These are phyloP conservation scores for Mus pahari DNA, from an alignment of 2,113 vertebrate species.

Conservation along the genomic window DNA sequence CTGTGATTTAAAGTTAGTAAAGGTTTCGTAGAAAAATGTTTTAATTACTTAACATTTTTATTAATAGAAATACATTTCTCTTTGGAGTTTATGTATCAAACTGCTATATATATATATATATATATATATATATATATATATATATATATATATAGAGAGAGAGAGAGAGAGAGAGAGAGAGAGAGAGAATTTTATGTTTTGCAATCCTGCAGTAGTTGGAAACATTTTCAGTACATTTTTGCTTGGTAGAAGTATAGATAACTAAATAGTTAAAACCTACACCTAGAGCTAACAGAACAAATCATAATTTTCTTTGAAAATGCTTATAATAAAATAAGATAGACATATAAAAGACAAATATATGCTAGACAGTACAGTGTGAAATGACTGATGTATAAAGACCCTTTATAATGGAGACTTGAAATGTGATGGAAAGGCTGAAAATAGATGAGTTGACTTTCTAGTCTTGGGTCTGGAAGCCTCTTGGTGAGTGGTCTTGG, in stretches of 20 bases:
- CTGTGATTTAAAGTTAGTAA: neutral
- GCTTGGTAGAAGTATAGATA: neutral
- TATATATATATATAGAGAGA: neutral
- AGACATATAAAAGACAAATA: neutral
- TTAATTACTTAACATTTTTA: neutral
- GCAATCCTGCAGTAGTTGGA: neutral
- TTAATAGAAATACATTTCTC: neutral
- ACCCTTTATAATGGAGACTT: neutral
- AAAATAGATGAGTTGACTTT: neutral
- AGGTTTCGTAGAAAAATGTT: neutral
- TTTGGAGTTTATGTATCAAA: neutral
- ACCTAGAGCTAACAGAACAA: neutral
- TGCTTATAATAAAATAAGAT: neutral
- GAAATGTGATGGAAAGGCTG: neutral
- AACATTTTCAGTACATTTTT: neutral
- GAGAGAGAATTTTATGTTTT: conserved; percentile 31
- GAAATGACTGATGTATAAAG: neutral
- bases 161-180: no score
- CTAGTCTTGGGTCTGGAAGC: neutral
- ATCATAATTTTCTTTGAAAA: conserved; percentile 1
- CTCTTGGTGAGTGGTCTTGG: neutral
- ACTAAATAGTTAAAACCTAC: neutral
- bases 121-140: no score
- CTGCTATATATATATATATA: no score
- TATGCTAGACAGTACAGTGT: neutral